phyloP scores from a whole-genome alignment of 1,140 invertebrate species.

The Brachionus asplanchnoidis region DNA sequence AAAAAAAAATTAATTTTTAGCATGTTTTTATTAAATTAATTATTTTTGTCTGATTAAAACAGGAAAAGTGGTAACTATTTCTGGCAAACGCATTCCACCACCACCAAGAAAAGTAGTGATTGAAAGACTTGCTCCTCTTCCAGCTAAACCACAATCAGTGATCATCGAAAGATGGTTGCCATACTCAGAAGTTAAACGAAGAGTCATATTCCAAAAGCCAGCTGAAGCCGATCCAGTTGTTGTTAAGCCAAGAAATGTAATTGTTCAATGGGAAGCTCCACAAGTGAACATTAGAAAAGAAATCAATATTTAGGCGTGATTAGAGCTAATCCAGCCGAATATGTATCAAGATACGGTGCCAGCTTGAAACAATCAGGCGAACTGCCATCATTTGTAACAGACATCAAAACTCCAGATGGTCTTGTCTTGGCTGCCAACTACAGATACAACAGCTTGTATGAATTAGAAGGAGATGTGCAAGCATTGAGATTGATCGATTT shows the following conservation, averaged over 20 bases:
- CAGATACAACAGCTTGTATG: conserved; percentile 30
- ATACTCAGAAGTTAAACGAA: conserved; percentile 34
- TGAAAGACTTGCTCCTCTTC: conserved; percentile 41
- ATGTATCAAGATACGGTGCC: conserved; percentile 19
- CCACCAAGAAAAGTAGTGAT: conserved; percentile 42
- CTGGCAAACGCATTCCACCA: conserved; percentile 25
- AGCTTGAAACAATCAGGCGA: conserved; percentile 16
- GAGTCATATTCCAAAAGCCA: conserved; percentile 28
- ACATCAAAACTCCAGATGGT: conserved; percentile 21
- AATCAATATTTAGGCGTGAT: conserved; percentile 35
- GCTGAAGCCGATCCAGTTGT: neutral
- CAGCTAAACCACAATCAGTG: conserved; percentile 40
- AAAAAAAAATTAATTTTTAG: no score
- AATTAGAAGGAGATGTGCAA: conserved; percentile 33
- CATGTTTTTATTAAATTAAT: no score
- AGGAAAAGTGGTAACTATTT: conserved; percentile 30
- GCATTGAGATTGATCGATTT: conserved; percentile 26
- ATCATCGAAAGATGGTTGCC: conserved; percentile 40
- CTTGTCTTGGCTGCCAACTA: conserved; percentile 24
- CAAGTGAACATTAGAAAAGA: conserved; percentile 16
- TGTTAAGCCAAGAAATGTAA: conserved; percentile 24
- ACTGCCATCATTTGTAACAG: neutral
- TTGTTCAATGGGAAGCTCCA: conserved; percentile 38
- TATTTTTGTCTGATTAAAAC: neutral
- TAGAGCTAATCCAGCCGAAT: conserved; percentile 23